Evolutionary conservation across 2,888 invertebrate genomes (phyloP), one percentile per base, ranked within the genome.

Genomic region (Rhimphoctona megacephalus): DNA sequence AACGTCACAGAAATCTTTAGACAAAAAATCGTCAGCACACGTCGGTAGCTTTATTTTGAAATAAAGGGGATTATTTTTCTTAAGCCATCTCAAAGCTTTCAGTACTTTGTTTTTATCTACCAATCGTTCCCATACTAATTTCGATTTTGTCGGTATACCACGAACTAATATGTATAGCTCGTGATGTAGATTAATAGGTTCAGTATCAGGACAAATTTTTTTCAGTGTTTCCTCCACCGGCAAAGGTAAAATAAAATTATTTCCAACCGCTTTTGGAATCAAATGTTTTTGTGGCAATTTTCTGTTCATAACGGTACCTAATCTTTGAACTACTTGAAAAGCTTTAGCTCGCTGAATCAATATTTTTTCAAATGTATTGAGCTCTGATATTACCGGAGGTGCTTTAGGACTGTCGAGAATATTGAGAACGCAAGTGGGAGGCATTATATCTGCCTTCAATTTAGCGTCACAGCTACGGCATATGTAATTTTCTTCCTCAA

Each of bases 81-180:
- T 91, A 17, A 92, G 87, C 83, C 89, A 91, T 74, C 73, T 14
- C 67, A 93, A 86, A 7, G 91, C 90, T 33, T 86, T 61, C 76
- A 87, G 91, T 4, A 92, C 88, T 76, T 93, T 91, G 77, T 89
- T 87, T 8, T 92, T 79, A 83, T 91, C 86, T 1, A 93, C 92
- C 30, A 39, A 43, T 85, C 89, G 85, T 87, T 92, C 89, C 92
- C 92, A 92, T 36, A 92, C 87, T 9, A 85, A 81, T 79, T 90
- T 90, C 1, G 78, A 73, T 83, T 92, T 92, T n/a, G 85, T 92
- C 61, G 92, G 92, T 39, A 89, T 83, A 30, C 92, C 86, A 69
- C 92, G 90, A 1, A 93, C 90, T 25, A 92, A 72, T 67, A 93
- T 91, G 80, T 89, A 91, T 11, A 92, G 69, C 88, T 92, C 92